Evolutionary conservation across 2,797 vertebrate species (phyloP), one percentile per base, ranked within the genome.

Genomic region (Acrossocheilus wenchowensis): DNA sequence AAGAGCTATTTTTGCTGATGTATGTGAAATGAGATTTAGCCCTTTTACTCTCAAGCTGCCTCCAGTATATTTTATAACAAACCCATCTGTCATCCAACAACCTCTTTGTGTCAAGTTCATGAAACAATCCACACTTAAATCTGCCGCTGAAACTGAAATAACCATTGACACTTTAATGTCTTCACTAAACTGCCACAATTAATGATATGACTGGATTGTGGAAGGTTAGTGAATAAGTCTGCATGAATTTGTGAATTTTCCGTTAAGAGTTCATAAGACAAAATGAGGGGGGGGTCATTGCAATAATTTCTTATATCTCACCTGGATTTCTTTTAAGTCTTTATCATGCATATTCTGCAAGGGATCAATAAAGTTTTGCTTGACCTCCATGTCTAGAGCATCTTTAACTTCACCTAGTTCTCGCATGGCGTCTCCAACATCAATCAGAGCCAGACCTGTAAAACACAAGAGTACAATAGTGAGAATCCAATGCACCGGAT

Each of bases 351-450:
- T 97, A 91, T 97, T 98, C 93, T 99, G 98, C 91, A 99, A 94
- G 0, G 98, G 98, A 89, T 99, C 98, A 12, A 99, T 97, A 90
- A 99, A 99, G 93, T 98, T 99, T 94, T 99, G 98, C 91, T 99
- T 99, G 87, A 99, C 98, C 90, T 99, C 98, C 93, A 99, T 99
- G 89, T 99, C 98, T 90, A 99, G 94, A 78, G 97, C 97, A 36
- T 99, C 98, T 90, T 99, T 99, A 48, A 99, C 98, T 89, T 99
- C 98, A 0, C 97, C 97, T 34, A 99, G 96, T 77, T 99, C 98
- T 85, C 95, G 94, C 97, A 99, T 97, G 91, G 97, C 94, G 89
- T 99, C 98, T 57, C 98, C 98, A 14, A 95, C 96, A 66, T 99
- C 98, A 7, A 96, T 95, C 88, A 99, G 96, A 1, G 97, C 97